Percentiles rank a stretch among this genome's conserved stretches.
These are phyloP conservation scores for Sarcophaga bullata DNA, from an alignment of 1,140 invertebrate species.

Conservation along the genomic window DNA sequence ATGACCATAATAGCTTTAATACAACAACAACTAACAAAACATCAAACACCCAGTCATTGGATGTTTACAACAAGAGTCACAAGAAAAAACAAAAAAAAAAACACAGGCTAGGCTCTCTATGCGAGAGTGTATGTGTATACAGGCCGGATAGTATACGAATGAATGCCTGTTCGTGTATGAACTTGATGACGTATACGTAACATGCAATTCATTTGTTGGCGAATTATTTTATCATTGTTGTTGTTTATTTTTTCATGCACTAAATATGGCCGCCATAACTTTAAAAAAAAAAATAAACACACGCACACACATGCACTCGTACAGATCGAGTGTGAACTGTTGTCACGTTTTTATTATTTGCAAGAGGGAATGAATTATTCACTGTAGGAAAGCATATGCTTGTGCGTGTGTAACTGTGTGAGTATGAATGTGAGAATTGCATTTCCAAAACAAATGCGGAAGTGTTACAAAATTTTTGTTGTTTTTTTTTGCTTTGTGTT, in stretches of 20 bases:
- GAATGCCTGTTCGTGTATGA: too few species aligned
- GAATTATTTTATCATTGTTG: too few species aligned
- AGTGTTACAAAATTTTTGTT: neutral
- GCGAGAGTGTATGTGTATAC: too few species aligned
- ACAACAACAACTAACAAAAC: neutral
- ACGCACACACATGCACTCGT: neutral
- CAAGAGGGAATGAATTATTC: too few species aligned
- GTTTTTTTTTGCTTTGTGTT: neutral
- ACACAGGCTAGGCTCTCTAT: too few species aligned
- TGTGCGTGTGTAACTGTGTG: too few species aligned
- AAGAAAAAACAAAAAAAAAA: neutral
- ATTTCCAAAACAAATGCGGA: conserved; percentile 31
- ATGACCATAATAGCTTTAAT: too few species aligned
- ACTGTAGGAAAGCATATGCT: neutral
- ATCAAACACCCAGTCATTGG: neutral
- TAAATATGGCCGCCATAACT: too few species aligned
- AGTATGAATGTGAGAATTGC: neutral
- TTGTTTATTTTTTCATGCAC: too few species aligned
- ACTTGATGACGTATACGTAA: conserved; percentile 15
- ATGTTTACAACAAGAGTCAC: neutral
- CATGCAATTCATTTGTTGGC: neutral
- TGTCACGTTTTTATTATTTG: too few species aligned
- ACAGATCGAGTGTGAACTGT: neutral
- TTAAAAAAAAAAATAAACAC: neutral
- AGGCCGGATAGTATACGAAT: too few species aligned